These are phyloP conservation scores for Sphenodon punctatus DNA, from an alignment of 2,797 vertebrate genomes.

Conservation along the genomic window DNA sequence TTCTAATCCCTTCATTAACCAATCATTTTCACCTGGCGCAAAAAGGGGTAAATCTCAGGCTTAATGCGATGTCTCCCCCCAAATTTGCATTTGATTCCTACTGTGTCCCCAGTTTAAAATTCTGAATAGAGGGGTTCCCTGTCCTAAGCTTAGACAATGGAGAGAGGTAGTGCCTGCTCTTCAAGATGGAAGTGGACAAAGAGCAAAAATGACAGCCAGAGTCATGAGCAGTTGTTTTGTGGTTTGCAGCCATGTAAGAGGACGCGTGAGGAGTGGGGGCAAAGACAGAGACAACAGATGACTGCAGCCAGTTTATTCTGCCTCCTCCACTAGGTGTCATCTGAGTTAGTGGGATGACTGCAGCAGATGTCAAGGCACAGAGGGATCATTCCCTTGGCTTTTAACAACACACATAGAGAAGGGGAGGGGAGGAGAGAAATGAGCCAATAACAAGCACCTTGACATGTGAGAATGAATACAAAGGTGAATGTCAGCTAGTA, in stretches of 20 bases:
- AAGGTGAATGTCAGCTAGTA: conserved; percentile 54
- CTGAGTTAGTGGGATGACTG: conserved; percentile 50
- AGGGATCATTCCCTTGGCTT: conserved; percentile 28
- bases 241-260: conserved; percentile 54
- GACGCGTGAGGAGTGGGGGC: conserved; percentile 56
- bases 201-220: conserved; percentile 66
- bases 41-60: conserved; percentile 58
- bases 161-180: conserved; percentile 58
- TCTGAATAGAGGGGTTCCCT: conserved; percentile 56
- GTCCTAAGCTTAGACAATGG: conserved; percentile 57
- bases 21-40: conserved; percentile 59
- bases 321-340: conserved; percentile 49
- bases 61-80: conserved; percentile 60
- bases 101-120: conserved; percentile 62
- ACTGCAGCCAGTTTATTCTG: conserved; percentile 43
- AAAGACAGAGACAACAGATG: conserved; percentile 44
- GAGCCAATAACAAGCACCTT: conserved; percentile 1
- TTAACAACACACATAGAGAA: conserved; percentile 30
- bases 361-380: conserved; percentile 56
- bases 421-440: not conserved
- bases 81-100: conserved; percentile 46
- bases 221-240: conserved; percentile 67
- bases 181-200: conserved; percentile 59
- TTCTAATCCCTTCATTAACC: conserved; percentile 52
- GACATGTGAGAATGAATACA: conserved; percentile 29